These are phyloP conservation scores for Alfaro cultratus DNA, from an alignment of 2,797 vertebrate genomes.

Conservation along the genomic window DNA sequence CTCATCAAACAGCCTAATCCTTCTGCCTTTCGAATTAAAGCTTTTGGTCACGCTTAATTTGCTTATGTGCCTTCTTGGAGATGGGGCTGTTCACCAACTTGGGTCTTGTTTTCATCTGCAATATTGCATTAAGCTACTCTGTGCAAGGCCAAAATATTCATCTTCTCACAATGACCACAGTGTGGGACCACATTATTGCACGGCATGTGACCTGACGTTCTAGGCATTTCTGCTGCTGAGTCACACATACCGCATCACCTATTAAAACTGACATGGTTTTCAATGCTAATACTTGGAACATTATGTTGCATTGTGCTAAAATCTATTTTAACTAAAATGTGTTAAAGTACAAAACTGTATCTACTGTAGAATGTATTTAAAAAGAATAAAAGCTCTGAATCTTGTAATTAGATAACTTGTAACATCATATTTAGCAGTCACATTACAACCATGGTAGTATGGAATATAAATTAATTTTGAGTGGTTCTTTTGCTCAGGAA, in stretches of 20 bases:
- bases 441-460: neutral
- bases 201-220: conserved; percentile 24
- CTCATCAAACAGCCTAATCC: conserved; percentile 85
- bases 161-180: conserved; percentile 60
- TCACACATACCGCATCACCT: conserved; percentile 33
- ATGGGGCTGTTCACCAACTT: conserved; percentile 78
- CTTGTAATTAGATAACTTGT: neutral
- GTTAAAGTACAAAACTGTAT: neutral
- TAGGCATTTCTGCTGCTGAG: conserved; percentile 22
- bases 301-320: conserved; percentile 11
- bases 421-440: neutral
- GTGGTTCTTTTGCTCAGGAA: too few relatives aligned
- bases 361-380: conserved; percentile 7
- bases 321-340: conserved; percentile 12
- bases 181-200: conserved; percentile 36
- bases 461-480: neutral
- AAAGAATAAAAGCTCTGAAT: neutral
- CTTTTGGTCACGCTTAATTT: conserved; percentile 85
- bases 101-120: conserved; percentile 73
- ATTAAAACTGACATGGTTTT: conserved; percentile 32
- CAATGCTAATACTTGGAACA: conserved; percentile 18
- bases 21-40: conserved; percentile 80
- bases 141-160: conserved; percentile 57
- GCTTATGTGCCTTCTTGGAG: conserved; percentile 82
- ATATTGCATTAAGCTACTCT: conserved; percentile 62